phyloP scores from a whole-genome alignment of 2,888 invertebrate species.

The Meganola albula region DNA sequence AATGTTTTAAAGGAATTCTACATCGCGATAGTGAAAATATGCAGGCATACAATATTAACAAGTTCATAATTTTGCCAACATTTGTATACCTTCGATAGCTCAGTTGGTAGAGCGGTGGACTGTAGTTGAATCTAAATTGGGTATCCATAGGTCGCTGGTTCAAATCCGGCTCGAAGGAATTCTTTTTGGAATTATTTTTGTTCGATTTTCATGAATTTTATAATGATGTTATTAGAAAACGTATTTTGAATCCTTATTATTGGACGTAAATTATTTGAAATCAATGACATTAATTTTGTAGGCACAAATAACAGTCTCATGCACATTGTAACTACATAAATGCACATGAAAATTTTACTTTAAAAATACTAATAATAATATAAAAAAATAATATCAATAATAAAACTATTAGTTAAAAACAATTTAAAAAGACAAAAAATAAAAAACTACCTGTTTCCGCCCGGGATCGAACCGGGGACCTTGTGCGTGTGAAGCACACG shows the following conservation, averaged over 20 bases:
- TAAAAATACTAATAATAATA: not conserved
- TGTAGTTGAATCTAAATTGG: slow-evolving; percentile 53
- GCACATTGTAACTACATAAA: no score
- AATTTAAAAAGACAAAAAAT: slow-evolving; percentile 5
- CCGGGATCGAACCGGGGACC: slow-evolving; percentile 84
- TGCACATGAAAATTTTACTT: no score
- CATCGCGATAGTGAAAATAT: no score
- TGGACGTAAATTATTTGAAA: no score
- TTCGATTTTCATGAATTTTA: not conserved
- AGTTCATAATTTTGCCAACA: slow-evolving; percentile 22
- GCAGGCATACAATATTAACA: no score
- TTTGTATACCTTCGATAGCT: slow-evolving; percentile 70
- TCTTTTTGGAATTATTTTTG: slow-evolving; percentile 22
- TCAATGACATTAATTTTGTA: no score
- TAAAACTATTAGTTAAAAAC: slow-evolving; percentile 1
- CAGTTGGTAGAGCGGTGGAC: slow-evolving; percentile 80
- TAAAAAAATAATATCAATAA: not conserved
- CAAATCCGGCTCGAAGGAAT: slow-evolving; percentile 78
- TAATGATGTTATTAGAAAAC: no score
- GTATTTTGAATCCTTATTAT: no score
- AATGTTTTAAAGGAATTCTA: no score
- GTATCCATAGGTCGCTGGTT: slow-evolving; percentile 78
- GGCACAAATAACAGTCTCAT: no score
- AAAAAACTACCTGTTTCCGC: slow-evolving; percentile 80
- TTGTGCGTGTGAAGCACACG: slow-evolving; percentile 89